Conservation (phyloP, 2,113 vertebrate genomes). For the Aramus guarauna region DNA sequence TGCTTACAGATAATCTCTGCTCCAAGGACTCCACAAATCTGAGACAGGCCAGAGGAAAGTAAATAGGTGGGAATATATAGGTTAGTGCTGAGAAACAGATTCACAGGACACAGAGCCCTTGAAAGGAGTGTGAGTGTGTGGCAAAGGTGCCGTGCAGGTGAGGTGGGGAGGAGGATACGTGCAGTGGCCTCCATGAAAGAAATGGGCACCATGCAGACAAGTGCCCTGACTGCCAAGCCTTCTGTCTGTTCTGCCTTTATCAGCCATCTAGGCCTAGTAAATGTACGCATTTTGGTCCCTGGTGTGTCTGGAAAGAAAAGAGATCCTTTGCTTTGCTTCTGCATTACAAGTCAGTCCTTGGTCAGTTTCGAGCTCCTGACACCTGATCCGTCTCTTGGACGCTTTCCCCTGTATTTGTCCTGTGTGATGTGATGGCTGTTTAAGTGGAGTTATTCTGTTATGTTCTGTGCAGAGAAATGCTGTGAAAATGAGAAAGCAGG, state of each 20-base stretch:
- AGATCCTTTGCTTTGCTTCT: background rate
- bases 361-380: background rate
- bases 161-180: background rate
- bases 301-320: background rate
- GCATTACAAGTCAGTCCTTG: background rate
- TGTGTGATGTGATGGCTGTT: background rate
- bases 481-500: background rate
- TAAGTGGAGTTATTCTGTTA: background rate
- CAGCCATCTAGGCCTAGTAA: background rate
- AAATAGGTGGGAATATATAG: background rate
- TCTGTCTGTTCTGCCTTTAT: background rate
- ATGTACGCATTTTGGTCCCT: background rate
- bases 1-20: background rate
- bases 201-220: fast-evolving
- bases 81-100: background rate
- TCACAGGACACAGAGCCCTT: background rate
- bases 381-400: background rate
- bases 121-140: background rate
- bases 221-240: background rate
- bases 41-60: background rate
- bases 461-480: background rate
- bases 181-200: background rate
- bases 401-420: background rate
- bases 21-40: background rate
- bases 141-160: background rate